Base-by-base conservation (phyloP, 2,113 vertebrate species). In the Pedionomus torquatus region DNA sequence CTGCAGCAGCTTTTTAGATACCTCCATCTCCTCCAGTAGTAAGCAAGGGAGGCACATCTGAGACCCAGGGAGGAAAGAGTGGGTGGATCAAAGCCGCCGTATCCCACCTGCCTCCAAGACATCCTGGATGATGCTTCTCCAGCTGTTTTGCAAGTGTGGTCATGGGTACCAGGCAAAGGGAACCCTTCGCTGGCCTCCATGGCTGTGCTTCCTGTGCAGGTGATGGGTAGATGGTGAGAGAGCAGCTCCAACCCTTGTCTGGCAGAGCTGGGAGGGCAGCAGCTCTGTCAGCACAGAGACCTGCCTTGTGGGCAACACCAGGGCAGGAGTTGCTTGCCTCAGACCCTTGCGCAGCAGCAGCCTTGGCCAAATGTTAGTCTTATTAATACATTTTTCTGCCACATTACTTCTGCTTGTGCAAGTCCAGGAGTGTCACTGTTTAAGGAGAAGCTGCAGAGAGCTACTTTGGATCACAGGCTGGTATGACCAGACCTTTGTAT, bases 281-380 rank as follows among this genome's bases (percentile, higher is more conserved):
- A 7, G 28, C 25, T 46, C 44, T 1, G 1, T 13, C n/a, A 80
- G 19, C 28, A 52, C 0, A 3, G 39, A 41, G 26, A 65, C 44
- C 16, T 54, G 21, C 17, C 18, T 9, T 7, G 18, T 4, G 4
- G 37, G 43, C 33, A 18, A 48, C 0, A 0, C 15, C 25, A 51
- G 35, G 17, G 15, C 20, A 74, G 49, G 66, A 51, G 41, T 18
- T 35, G 43, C 51, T 9, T 41, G n/a, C 9, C 0, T 75, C 69
- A 84, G 28, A 63, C 17, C 9, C 75, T 17, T 46, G 48, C 69
- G 69, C 33, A 69, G 66, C 28, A 94, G 57, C 33, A 87, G 5
- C 30, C 20, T 52, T 82, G n/a, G 55, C 9, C 57, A 80, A 70
- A 77, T 35, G 48, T 63, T 83, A 37, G 26, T 16, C 9, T 68